Conservation (phyloP, 2,113 vertebrate species). For the Meriones unguiculatus region DNA sequence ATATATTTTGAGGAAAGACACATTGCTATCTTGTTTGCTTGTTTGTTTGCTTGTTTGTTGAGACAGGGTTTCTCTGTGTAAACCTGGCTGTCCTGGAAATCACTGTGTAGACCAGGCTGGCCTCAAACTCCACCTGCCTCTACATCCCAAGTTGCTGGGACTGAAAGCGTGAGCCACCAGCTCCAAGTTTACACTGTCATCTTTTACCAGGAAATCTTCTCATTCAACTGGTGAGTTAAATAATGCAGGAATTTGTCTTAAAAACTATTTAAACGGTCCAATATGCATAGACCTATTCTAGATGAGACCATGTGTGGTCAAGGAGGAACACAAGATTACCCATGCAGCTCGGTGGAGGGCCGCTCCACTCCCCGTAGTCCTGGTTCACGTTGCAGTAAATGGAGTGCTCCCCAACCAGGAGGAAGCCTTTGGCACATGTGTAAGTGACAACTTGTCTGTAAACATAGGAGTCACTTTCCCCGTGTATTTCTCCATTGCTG, state of each 20-base stretch:
- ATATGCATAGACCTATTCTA: neutral
- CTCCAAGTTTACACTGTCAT: neutral
- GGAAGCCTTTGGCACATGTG: neutral
- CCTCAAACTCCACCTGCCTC: neutral
- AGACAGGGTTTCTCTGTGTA: neutral
- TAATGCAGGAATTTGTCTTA: neutral
- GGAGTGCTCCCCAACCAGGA: neutral
- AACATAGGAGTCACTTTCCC: neutral
- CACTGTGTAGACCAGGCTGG: neutral
- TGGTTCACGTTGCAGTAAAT: slow-evolving; percentile 2
- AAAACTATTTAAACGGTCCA: neutral
- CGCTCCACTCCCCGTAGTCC: slow-evolving; percentile 48
- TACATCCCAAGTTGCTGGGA: neutral
- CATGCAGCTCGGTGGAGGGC: slow-evolving; percentile 33
- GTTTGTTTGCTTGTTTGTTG: neutral
- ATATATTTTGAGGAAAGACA: neutral
- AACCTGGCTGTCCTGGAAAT: neutral
- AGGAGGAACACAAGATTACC: slow-evolving; percentile 45
- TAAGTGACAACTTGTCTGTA: slow-evolving; percentile 18
- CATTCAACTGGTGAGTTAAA: neutral
- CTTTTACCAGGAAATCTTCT: neutral
- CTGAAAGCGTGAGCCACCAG: neutral
- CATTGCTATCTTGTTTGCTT: neutral
- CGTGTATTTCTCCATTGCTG: neutral
- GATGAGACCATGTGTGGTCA: neutral